These are phyloP conservation scores for Sceliomorpha sp. DNA, from an alignment of 2,888 invertebrate genomes.

Conservation along the genomic window DNA sequence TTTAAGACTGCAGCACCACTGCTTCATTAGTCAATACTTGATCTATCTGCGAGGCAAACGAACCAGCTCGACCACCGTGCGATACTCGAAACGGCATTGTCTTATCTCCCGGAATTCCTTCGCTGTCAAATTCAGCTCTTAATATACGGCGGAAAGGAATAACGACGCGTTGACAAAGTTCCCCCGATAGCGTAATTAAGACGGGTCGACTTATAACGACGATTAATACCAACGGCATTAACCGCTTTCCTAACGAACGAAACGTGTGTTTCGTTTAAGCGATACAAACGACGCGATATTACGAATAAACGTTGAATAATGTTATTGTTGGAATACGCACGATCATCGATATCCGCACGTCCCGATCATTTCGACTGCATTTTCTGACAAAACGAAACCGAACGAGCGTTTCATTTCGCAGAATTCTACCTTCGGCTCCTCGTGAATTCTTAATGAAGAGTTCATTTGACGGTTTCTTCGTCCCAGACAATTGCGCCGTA, in stretches of 20 bases:
- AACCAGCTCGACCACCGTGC: too few species aligned
- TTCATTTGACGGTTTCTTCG: too few species aligned
- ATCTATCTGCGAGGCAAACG: slow-evolving; percentile 19
- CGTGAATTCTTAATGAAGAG: too few species aligned
- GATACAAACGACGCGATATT: slow-evolving; percentile 41
- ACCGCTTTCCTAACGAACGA: slow-evolving; percentile 42
- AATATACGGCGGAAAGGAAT: slow-evolving; percentile 29
- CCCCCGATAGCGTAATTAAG: slow-evolving; percentile 38
- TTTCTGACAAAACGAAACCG: too few species aligned
- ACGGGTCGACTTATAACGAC: slow-evolving; percentile 45
- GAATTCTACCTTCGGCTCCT: too few species aligned
- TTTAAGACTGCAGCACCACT: slow-evolving; percentile 29
- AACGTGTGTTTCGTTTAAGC: slow-evolving; percentile 51
- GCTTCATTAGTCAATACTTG: slow-evolving; percentile 37
- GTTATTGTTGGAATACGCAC: slow-evolving; percentile 45
- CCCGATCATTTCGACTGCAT: too few species aligned
- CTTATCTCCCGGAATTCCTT: slow-evolving; percentile 43
- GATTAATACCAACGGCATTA: slow-evolving; percentile 45
- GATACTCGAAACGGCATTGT: slow-evolving; percentile 28
- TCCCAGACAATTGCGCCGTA: too few species aligned
- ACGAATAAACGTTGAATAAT: slow-evolving; percentile 40
- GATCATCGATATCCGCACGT: too few species aligned
- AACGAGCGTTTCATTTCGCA: too few species aligned
- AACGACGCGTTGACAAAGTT: slow-evolving; percentile 34
- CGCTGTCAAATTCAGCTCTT: background rate